Conservation (phyloP, 2,797 vertebrate genomes). For the Acanthurus lineatus region DNA sequence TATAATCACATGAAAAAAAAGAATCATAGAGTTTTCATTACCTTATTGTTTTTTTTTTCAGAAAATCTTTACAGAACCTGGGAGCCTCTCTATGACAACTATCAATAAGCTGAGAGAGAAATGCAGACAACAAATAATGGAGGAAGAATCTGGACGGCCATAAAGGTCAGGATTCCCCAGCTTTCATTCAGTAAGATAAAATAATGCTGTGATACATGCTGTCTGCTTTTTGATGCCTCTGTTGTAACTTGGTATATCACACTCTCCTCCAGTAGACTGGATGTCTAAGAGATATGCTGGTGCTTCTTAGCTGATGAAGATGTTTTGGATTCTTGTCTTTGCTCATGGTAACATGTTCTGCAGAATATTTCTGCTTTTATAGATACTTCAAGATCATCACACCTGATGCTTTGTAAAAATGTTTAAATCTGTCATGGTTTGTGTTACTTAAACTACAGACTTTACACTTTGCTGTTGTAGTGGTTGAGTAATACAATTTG, state of each 20-base stretch:
- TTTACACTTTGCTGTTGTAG: background rate
- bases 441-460: background rate
- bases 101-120: constrained; percentile 89
- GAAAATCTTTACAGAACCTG: constrained; percentile 94
- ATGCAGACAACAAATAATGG: constrained; percentile 82
- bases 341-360: background rate
- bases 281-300: background rate
- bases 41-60: constrained; percentile 45
- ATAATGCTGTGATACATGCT: background rate
- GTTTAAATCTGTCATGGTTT: background rate
- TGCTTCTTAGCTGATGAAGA: background rate
- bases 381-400: background rate
- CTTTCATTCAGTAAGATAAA: background rate
- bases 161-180: constrained; percentile 14
- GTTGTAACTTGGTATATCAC: background rate
- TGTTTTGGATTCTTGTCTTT: constrained; percentile 1
- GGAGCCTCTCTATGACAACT: constrained; percentile 90
- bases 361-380: constrained; percentile 26
- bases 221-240: constrained; percentile 3
- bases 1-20: too few species aligned
- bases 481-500: background rate
- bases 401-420: background rate
- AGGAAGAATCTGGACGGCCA: constrained; percentile 78
- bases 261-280: background rate
- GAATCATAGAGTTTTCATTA: too few species aligned